Evolutionary conservation across 2,113 vertebrate genomes (phyloP).

Genomic region (Myrmophylax atrothorax): DNA sequence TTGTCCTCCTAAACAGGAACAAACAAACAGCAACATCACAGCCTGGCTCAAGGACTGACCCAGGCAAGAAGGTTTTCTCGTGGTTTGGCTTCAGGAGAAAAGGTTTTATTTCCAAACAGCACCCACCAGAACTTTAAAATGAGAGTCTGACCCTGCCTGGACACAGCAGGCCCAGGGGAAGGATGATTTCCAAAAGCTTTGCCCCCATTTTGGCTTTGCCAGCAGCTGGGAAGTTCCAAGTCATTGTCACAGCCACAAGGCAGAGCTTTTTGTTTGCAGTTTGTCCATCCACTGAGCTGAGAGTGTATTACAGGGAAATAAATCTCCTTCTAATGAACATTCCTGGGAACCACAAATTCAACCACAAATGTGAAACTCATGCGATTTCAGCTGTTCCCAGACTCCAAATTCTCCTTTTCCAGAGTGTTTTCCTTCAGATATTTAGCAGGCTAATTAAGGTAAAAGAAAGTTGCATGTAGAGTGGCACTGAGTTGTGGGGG

Average conservation of each 20-base stretch:
- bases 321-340: constrained; percentile 45
- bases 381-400: constrained; percentile 43
- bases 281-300: not conserved
- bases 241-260: constrained; percentile 23
- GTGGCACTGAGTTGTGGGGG: not conserved
- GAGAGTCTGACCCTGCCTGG: not conserved
- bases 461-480: constrained; percentile 22
- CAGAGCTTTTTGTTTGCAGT: not conserved
- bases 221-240: constrained; percentile 7
- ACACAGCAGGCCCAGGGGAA: not conserved
- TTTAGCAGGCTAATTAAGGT: constrained; percentile 3
- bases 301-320: constrained; percentile 38
- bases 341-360: constrained; percentile 37
- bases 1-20: constrained; percentile 73
- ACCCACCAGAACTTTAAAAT: not conserved
- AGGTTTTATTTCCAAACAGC: not conserved
- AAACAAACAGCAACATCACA: not conserved
- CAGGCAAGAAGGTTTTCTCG: not conserved
- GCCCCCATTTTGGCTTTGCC: not conserved
- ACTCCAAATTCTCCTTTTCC: not conserved
- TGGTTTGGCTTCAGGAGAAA: not conserved
- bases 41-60: not conserved
- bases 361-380: constrained; percentile 51
- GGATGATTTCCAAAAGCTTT: not conserved
- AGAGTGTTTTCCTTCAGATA: constrained; percentile 10